Percentiles rank a stretch among this genome's conserved stretches.
phyloP scores from a whole-genome alignment of 2,113 vertebrate species.

The Mus spicilegus region DNA sequence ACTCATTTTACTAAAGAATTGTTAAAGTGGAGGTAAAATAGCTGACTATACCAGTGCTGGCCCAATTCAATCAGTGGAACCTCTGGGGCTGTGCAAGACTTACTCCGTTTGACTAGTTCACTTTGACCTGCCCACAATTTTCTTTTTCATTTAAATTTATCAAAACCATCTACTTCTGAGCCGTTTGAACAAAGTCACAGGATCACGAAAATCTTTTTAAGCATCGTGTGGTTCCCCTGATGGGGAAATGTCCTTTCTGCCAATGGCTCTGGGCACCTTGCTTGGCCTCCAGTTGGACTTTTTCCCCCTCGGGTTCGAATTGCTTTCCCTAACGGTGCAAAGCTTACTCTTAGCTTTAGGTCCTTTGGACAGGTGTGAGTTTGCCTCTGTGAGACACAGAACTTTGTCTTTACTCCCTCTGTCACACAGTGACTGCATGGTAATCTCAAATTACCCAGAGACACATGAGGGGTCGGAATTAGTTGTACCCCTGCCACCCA shows the following conservation, averaged over 20 bases:
- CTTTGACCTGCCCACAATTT: not conserved
- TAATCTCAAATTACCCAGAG: not conserved
- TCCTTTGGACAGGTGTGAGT: not conserved
- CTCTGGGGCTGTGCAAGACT: not conserved
- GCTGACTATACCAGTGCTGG: not conserved
- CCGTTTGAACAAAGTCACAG: not conserved
- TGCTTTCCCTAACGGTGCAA: not conserved
- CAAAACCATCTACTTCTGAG: not conserved
- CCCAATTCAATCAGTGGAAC: not conserved
- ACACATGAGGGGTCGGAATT: no score
- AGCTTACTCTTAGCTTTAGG: not conserved
- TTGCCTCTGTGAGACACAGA: not conserved
- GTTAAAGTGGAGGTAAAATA: not conserved
- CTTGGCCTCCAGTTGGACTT: rapidly evolving
- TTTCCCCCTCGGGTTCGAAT: not conserved
- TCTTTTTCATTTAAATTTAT: not conserved
- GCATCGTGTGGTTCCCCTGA: not conserved
- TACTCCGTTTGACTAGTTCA: not conserved
- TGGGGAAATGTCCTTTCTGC: not conserved
- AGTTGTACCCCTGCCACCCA: not conserved
- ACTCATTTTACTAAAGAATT: not conserved
- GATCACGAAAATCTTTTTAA: not conserved
- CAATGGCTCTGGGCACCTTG: not conserved
- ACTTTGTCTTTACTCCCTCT: not conserved
- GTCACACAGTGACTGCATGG: not conserved